Conservation (phyloP, 2,797 vertebrate species). For the Centropyge bicolor region DNA sequence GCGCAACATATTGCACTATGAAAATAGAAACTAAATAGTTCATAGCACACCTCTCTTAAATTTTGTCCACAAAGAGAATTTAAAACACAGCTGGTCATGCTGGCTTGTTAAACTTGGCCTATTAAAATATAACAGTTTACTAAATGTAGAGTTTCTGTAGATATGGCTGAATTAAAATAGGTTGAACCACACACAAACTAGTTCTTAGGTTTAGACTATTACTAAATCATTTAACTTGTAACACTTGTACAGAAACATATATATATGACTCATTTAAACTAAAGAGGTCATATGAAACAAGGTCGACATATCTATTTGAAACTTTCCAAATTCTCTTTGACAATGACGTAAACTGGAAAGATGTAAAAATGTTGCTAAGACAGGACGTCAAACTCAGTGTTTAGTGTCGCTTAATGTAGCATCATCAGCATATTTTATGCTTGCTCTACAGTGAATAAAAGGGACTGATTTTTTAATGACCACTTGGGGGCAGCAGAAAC, state of each 20-base stretch:
- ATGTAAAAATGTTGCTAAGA: too few relatives aligned
- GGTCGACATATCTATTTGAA: too few relatives aligned
- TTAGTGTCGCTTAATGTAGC: too few relatives aligned
- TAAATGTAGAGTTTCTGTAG: neutral
- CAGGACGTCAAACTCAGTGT: too few relatives aligned
- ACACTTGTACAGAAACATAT: neutral
- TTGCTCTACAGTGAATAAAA: neutral
- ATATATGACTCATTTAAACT: neutral
- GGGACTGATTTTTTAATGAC: neutral
- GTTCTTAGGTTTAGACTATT: neutral
- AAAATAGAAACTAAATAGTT: slow-evolving; percentile 33
- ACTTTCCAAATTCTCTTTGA: neutral
- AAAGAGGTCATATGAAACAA: neutral
- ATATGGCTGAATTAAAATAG: slow-evolving; percentile 5
- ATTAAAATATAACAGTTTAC: neutral
- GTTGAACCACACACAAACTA: neutral
- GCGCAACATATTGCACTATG: slow-evolving; percentile 29
- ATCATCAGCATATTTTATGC: neutral
- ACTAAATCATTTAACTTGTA: neutral
- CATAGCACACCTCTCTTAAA: slow-evolving; percentile 15
- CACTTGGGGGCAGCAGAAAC: neutral
- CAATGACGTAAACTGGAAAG: neutral
- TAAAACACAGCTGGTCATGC: neutral
- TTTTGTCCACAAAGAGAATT: neutral
- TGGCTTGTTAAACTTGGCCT: neutral